Percentiles rank a stretch among this genome's conserved stretches.
These are phyloP conservation scores for Pyrochroa serraticornis DNA, from an alignment of 2,888 invertebrate genomes.

Conservation along the genomic window DNA sequence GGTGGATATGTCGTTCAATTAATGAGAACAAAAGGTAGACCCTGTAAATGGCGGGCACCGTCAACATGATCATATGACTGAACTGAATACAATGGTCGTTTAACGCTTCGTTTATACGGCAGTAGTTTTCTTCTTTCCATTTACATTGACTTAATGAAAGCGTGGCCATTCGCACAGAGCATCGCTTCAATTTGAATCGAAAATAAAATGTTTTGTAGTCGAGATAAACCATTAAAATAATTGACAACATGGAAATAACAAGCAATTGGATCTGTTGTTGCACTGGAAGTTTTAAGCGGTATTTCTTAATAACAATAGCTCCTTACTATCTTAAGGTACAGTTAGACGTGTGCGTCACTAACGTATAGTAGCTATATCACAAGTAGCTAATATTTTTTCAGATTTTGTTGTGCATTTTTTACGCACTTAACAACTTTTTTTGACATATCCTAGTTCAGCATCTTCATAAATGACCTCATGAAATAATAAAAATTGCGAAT, in stretches of 20 bases:
- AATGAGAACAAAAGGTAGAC: conserved; percentile 35
- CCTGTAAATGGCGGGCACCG: conserved; percentile 34
- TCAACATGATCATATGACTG: conserved; percentile 35
- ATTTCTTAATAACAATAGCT: too few relatives aligned
- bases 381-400: too few relatives aligned
- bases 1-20: conserved; percentile 37
- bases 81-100: conserved; percentile 36
- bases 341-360: too few relatives aligned
- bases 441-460: too few relatives aligned
- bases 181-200: conserved; percentile 21
- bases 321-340: too few relatives aligned
- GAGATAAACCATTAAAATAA: conserved; percentile 20
- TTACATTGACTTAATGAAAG: conserved; percentile 37
- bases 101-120: conserved; percentile 38
- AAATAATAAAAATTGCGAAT: too few relatives aligned
- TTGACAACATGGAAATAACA: conserved; percentile 9
- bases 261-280: too few relatives aligned
- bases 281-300: too few relatives aligned
- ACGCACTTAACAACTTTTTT: too few relatives aligned
- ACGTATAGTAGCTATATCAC: too few relatives aligned
- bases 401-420: too few relatives aligned
- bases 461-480: too few relatives aligned
- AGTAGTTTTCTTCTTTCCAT: conserved; percentile 34
- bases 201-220: conserved; percentile 22
- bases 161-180: conserved; percentile 19